These are phyloP conservation scores for Dicyrtomina minuta DNA, from an alignment of 2,888 invertebrate genomes.

Conservation along the genomic window DNA sequence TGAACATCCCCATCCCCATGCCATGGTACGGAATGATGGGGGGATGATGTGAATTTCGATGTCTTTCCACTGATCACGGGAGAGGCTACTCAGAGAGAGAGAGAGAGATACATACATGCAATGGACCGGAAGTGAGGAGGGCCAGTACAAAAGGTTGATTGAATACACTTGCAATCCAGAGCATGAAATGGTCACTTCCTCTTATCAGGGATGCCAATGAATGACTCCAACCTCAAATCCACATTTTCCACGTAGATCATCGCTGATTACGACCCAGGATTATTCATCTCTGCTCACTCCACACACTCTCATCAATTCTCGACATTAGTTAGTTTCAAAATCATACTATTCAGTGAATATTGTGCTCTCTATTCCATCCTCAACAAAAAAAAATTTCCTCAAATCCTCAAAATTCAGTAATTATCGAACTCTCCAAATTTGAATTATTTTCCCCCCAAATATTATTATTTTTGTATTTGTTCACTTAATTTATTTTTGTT, in stretches of 20 bases:
- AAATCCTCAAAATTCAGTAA: background rate
- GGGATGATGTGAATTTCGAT: too few species aligned
- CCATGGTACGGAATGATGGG: too few species aligned
- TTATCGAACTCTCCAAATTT: too few species aligned
- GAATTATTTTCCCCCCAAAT: background rate
- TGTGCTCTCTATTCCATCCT: conserved; percentile 14
- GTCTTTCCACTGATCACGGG: too few species aligned
- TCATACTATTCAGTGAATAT: conserved; percentile 13
- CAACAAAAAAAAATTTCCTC: background rate
- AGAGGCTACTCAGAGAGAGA: too few species aligned
- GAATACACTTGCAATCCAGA: conserved; percentile 49
- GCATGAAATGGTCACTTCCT: conserved; percentile 54
- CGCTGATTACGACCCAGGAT: conserved; percentile 32
- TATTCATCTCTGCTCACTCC: background rate
- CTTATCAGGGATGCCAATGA: conserved; percentile 40
- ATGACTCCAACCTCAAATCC: conserved; percentile 36
- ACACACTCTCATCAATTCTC: background rate
- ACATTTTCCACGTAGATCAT: conserved; percentile 40
- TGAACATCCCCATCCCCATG: too few species aligned
- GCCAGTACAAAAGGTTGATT: conserved; percentile 37
- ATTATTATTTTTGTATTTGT: background rate
- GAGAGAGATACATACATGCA: conserved; percentile 28
- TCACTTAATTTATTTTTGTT: background rate
- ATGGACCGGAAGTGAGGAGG: conserved; percentile 44
- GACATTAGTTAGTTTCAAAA: conserved; percentile 12